Evolutionary conservation across 1,140 invertebrate genomes (phyloP).

Genomic region (Bicyclus anynana): DNA sequence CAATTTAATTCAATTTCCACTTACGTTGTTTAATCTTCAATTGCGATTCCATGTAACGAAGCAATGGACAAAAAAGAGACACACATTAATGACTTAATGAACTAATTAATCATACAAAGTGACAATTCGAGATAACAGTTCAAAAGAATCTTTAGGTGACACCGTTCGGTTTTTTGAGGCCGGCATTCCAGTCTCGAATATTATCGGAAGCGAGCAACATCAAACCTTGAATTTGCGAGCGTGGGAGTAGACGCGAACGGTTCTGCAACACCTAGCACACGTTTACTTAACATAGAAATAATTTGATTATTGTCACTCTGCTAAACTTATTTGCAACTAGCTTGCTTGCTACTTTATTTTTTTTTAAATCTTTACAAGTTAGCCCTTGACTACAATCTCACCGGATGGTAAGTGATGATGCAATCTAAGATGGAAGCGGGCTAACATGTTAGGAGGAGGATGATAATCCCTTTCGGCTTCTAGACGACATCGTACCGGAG

Average conservation of each 20-base stretch:
- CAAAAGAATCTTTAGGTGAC: not conserved
- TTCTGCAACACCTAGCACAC: not conserved
- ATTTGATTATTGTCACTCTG: not conserved
- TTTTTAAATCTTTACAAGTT: no score
- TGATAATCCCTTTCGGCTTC: no score
- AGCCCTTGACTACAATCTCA: no score
- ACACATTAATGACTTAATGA: not conserved
- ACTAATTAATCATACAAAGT: not conserved
- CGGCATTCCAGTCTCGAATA: not conserved
- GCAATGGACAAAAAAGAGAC: not conserved
- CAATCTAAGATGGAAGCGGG: no score
- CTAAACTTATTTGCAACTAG: no score
- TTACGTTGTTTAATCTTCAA: constrained; percentile 2
- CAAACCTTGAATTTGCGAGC: not conserved
- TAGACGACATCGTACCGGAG: no score
- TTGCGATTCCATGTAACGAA: not conserved
- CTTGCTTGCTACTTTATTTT: no score
- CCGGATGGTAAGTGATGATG: no score
- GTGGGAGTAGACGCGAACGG: not conserved
- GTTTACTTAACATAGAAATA: not conserved
- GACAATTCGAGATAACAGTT: not conserved
- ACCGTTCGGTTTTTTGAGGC: not conserved
- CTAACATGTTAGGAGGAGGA: no score
- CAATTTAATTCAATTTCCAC: not conserved
- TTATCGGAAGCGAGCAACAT: not conserved